Conservation (phyloP, 2,797 vertebrate species). For the Setipinna tenuifilis region DNA sequence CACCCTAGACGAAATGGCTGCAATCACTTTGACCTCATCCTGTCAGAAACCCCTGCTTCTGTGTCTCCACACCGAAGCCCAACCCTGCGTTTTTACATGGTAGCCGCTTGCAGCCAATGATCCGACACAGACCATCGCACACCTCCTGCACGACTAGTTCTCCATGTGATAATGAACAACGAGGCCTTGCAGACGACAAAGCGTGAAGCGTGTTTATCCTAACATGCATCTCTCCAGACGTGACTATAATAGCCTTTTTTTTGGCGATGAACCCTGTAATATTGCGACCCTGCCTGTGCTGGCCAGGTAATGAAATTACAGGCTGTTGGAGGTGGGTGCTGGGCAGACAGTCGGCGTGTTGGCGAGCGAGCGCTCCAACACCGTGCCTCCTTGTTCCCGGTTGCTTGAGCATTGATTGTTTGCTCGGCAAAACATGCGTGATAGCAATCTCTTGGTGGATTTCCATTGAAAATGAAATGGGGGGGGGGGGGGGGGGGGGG, state of each 20-base stretch:
- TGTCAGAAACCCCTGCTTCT: not conserved
- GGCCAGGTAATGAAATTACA: slow-evolving; percentile 43
- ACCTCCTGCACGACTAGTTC: not conserved
- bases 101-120: slow-evolving; percentile 1
- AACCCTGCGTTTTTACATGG: not conserved
- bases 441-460: slow-evolving; percentile 34
- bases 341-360: not conserved
- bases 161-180: not conserved
- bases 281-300: not conserved
- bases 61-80: not conserved
- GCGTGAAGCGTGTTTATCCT: not conserved
- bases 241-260: slow-evolving; percentile 29
- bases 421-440: slow-evolving; percentile 37
- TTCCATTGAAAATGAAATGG: slow-evolving; percentile 38
- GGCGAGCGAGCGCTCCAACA: not conserved
- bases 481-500: slow-evolving; percentile 17
- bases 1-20: not conserved
- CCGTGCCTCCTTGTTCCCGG: not conserved
- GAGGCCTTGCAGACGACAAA: not conserved
- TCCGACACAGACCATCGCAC: not conserved
- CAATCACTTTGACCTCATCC: not conserved
- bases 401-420: slow-evolving; percentile 34
- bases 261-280: slow-evolving; percentile 20
- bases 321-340: slow-evolving; percentile 14
- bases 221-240: slow-evolving; percentile 14